Evolutionary conservation across 1,140 invertebrate genomes (phyloP).

Genomic region (Pseudomyrmex flavicornis): DNA sequence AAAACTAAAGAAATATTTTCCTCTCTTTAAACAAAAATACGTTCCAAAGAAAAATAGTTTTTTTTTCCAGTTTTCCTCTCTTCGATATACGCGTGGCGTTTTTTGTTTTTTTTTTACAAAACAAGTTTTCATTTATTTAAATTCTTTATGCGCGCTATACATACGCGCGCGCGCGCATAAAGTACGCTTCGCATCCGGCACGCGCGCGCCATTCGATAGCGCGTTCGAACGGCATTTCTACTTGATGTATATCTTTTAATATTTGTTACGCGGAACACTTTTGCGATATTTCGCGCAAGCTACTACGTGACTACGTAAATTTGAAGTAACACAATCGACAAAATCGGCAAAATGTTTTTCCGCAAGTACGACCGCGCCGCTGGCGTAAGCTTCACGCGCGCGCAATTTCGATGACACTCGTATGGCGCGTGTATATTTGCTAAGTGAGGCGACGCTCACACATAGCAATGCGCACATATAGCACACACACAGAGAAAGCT

Average conservation of each 20-base stretch:
- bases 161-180: no score
- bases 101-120: background rate
- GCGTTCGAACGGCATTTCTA: background rate
- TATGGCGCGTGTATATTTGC: slow-evolving; percentile 52
- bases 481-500: background rate
- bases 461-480: no score
- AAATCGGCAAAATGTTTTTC: slow-evolving; percentile 36
- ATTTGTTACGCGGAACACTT: slow-evolving; percentile 20
- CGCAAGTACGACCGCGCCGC: slow-evolving; percentile 20
- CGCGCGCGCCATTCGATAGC: background rate
- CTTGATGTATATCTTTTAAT: slow-evolving; percentile 20
- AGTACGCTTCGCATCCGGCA: background rate
- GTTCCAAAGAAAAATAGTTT: background rate
- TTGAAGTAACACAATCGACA: slow-evolving; percentile 42
- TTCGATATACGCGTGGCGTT: background rate
- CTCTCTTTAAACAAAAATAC: no score
- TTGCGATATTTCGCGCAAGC: slow-evolving; percentile 2
- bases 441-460: slow-evolving; percentile 15
- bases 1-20: background rate
- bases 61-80: background rate
- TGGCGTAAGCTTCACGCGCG: slow-evolving; percentile 47
- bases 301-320: slow-evolving; percentile 26
- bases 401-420: slow-evolving; percentile 63
- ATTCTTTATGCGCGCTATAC: no score
- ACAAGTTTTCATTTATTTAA: background rate